Evolutionary conservation across 1,140 invertebrate species (phyloP).

Genomic region (Matsumurasca onukii): DNA sequence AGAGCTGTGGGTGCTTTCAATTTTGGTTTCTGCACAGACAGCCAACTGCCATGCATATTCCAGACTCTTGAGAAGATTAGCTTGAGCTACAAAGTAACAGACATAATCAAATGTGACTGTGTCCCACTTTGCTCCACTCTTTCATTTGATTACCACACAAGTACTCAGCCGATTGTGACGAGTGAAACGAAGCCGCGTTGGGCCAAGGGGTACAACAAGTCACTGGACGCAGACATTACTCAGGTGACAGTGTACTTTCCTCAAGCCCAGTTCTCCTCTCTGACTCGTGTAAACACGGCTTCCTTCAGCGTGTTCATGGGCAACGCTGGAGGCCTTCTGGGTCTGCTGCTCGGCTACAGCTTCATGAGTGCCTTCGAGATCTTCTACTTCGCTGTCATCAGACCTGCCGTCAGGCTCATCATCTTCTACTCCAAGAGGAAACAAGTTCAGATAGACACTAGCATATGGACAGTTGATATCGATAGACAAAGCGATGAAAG

Average conservation of each 20-base stretch:
- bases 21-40: not conserved
- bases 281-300: too few relatives aligned
- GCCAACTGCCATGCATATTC: not conserved
- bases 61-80: not conserved
- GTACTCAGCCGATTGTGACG: not conserved
- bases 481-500: too few relatives aligned
- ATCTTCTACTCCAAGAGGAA: too few relatives aligned
- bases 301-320: too few relatives aligned
- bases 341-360: not conserved
- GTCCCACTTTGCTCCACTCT: not conserved
- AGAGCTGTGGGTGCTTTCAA: not conserved
- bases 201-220: not conserved
- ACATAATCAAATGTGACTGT: not conserved
- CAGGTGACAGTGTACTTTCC: too few relatives aligned
- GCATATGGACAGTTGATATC: too few relatives aligned
- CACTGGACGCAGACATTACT: too few relatives aligned
- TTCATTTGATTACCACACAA: not conserved
- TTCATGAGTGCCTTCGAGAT: not conserved
- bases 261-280: too few relatives aligned
- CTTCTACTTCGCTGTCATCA: not conserved
- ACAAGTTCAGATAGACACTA: too few relatives aligned
- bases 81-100: not conserved
- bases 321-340: too few relatives aligned
- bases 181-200: not conserved
- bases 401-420: too few relatives aligned